phyloP scores from a whole-genome alignment of 2,888 invertebrate species.

The Phyllotreta striolata region DNA sequence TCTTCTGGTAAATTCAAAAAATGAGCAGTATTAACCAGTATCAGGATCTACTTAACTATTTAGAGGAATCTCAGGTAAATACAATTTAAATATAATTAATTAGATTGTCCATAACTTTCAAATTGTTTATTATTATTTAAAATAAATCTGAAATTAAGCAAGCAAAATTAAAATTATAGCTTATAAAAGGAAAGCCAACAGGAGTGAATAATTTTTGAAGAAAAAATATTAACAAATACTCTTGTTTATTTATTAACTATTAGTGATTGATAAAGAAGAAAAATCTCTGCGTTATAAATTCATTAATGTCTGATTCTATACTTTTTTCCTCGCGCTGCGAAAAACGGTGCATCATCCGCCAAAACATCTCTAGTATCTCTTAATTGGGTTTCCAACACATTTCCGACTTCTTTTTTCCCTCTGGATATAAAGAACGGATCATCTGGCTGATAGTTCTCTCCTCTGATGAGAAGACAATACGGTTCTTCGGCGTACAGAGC shows the following conservation, averaged over 20 bases:
- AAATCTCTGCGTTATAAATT: background rate
- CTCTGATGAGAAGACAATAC: constrained; percentile 64
- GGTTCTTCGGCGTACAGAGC: constrained; percentile 66
- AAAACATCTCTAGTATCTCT: constrained; percentile 56
- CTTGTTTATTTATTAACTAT: constrained; percentile 2
- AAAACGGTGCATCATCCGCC: constrained; percentile 64
- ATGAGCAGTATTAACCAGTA: constrained; percentile 59
- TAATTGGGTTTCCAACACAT: constrained; percentile 41
- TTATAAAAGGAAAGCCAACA: background rate
- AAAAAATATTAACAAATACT: no score
- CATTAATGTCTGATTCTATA: constrained; percentile 25
- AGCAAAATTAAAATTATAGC: constrained; percentile 12
- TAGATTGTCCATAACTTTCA: constrained; percentile 46
- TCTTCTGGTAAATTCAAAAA: constrained; percentile 45
- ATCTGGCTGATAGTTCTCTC: constrained; percentile 47
- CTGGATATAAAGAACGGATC: constrained; percentile 57
- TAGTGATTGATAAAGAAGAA: background rate
- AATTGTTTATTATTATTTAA: constrained; percentile 17
- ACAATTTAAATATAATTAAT: background rate
- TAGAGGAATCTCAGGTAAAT: constrained; percentile 61
- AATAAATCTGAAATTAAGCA: constrained; percentile 22
- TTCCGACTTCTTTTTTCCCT: constrained; percentile 57
- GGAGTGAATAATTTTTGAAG: no score
- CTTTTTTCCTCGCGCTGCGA: constrained; percentile 66
- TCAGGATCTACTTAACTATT: constrained; percentile 62